These are phyloP conservation scores for Oreochromis aureus DNA, from an alignment of 2,113 vertebrate species.

Conservation along the genomic window DNA sequence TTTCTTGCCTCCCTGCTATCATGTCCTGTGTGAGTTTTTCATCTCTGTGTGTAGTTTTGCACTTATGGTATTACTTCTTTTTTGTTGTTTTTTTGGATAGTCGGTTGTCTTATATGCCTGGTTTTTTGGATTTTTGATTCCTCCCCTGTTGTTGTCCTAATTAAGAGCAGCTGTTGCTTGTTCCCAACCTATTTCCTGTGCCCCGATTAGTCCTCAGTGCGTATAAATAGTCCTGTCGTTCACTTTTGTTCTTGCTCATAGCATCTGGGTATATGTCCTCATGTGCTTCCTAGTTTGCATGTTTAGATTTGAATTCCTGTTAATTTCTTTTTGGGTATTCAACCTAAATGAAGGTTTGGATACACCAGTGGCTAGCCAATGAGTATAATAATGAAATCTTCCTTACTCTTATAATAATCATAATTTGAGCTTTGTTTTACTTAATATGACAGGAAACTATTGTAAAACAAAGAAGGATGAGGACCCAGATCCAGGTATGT, in stretches of 20 bases:
- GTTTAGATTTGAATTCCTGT: background rate
- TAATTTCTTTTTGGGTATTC: background rate
- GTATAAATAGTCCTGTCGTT: background rate
- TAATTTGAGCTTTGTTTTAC: background rate
- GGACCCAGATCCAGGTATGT: background rate
- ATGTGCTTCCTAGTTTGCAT: background rate
- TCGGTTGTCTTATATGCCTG: background rate
- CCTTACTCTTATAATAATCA: background rate
- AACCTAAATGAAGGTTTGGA: background rate
- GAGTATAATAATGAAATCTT: background rate
- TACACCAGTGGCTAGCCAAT: background rate
- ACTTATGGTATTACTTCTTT: background rate
- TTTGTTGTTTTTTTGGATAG: background rate
- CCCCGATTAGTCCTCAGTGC: background rate
- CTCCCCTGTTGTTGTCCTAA: background rate
- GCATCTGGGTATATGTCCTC: background rate
- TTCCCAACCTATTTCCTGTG: background rate
- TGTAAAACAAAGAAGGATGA: fast-evolving
- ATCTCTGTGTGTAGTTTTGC: background rate
- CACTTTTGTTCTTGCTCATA: background rate
- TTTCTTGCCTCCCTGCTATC: background rate
- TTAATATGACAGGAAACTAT: background rate
- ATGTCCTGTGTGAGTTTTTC: background rate
- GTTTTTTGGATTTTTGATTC: background rate
- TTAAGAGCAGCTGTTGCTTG: background rate